Percentiles rank a stretch among this genome's conserved stretches.
These are phyloP conservation scores for Scaptomyza tumidula DNA, from an alignment of 2,888 invertebrate species.

Conservation along the genomic window DNA sequence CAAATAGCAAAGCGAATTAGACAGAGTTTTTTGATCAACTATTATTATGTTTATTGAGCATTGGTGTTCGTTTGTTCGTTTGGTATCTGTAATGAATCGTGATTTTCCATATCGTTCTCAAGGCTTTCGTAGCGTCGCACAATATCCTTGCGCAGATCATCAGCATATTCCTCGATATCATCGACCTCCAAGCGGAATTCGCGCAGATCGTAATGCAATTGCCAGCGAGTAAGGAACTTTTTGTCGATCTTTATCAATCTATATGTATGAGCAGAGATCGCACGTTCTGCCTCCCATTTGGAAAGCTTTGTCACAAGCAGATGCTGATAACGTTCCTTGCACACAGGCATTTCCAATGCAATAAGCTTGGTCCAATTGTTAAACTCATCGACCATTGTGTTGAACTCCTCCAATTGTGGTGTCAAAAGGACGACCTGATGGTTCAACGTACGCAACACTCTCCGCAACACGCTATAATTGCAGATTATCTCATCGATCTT, in stretches of 20 bases:
- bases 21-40: background rate
- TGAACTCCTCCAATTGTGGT: constrained; percentile 9
- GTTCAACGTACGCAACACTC: constrained; percentile 11
- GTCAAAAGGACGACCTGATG: background rate
- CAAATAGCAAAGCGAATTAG: background rate
- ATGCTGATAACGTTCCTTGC: constrained; percentile 30
- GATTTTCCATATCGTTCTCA: background rate
- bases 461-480: constrained; percentile 34
- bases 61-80: too few relatives aligned
- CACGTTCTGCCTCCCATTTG: constrained; percentile 20
- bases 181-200: constrained; percentile 42
- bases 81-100: too few relatives aligned
- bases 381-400: background rate
- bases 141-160: constrained; percentile 41
- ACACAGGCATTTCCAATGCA: constrained; percentile 28
- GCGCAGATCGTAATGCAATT: constrained; percentile 22
- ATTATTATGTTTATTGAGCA: too few relatives aligned
- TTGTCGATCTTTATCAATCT: constrained; percentile 1
- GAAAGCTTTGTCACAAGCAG: constrained; percentile 27
- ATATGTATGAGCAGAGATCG: constrained; percentile 15
- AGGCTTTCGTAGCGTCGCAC: constrained; percentile 10
- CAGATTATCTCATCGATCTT: constrained; percentile 48
- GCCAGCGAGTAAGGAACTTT: constrained; percentile 1
- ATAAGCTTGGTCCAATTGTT: constrained; percentile 29
- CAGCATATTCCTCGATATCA: constrained; percentile 27